phyloP scores from a whole-genome alignment of 2,888 invertebrate species.

The Dromius quadrimaculatus region DNA sequence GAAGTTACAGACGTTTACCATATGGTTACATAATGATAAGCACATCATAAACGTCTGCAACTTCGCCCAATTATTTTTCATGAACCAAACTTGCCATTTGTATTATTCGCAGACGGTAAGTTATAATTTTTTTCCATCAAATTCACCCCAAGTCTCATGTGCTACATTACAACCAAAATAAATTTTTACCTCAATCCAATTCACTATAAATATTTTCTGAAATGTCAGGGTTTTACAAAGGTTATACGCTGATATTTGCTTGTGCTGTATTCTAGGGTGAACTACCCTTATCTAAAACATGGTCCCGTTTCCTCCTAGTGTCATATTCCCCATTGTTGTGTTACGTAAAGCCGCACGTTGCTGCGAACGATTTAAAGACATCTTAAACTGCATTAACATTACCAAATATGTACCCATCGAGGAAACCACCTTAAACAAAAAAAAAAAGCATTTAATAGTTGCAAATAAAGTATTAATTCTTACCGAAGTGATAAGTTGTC shows the following conservation, averaged over 20 bases:
- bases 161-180: too few species aligned
- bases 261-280: neutral
- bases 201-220: too few species aligned
- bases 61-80: too few species aligned
- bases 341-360: constrained; percentile 63
- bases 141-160: too few species aligned
- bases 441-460: constrained; percentile 18
- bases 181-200: neutral
- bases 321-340: constrained; percentile 33
- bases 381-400: constrained; percentile 79
- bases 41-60: too few species aligned
- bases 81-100: too few species aligned
- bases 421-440: constrained; percentile 73
- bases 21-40: too few species aligned
- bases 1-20: too few species aligned
- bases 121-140: too few species aligned
- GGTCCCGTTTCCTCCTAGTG: constrained; percentile 13
- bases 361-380: constrained; percentile 73
- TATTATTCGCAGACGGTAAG: too few species aligned
- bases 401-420: constrained; percentile 81
- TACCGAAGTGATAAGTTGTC: constrained; percentile 77
- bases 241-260: constrained; percentile 34
- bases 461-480: constrained; percentile 60
- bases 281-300: constrained; percentile 30
- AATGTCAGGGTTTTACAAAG: constrained; percentile 33